Conservation (phyloP, 30 jellyfish, hydroid and myxozoan genomes). For the Aurelia aurita complex sp. Pacific region DNA sequence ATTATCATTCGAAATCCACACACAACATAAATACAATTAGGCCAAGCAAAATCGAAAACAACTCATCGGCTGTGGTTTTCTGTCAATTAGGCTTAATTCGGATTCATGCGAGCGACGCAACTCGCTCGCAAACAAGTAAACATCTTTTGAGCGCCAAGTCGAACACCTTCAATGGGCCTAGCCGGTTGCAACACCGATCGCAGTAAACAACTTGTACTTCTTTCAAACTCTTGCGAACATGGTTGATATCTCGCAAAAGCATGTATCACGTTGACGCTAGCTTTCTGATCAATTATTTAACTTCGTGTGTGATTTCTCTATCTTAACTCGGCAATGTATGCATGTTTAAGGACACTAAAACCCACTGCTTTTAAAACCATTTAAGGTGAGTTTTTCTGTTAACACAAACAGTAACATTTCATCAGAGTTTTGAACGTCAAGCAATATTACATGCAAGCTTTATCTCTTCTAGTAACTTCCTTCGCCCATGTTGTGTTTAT, state of each 20-base stretch:
- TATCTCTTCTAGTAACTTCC: too few species aligned
- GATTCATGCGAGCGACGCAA: conserved; percentile 18
- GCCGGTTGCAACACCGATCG: conserved; percentile 50
- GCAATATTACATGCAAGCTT: too few species aligned
- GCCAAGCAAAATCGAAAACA: conserved; percentile 1
- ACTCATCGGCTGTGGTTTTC: conserved; percentile 12
- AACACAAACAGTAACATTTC: too few species aligned
- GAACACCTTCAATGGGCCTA: conserved; percentile 66
- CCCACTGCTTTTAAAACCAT: too few species aligned
- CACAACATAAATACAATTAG: not conserved
- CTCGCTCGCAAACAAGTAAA: conserved; percentile 41
- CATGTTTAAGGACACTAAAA: too few species aligned
- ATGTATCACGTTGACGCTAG: conserved; percentile 23
- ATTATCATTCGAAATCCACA: not conserved
- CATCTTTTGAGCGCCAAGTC: conserved; percentile 28
- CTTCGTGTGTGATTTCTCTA: too few species aligned
- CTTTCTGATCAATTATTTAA: conserved; percentile 17
- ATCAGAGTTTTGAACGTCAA: too few species aligned
- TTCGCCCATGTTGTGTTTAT: too few species aligned
- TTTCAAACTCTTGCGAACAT: too few species aligned
- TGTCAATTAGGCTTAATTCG: not conserved
- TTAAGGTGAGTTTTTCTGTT: too few species aligned
- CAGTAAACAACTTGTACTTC: conserved; percentile 53
- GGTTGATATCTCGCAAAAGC: too few species aligned
- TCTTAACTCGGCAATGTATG: too few species aligned